Base-by-base conservation (phyloP, 2,888 invertebrate species). In the Plutella xylostella region DNA sequence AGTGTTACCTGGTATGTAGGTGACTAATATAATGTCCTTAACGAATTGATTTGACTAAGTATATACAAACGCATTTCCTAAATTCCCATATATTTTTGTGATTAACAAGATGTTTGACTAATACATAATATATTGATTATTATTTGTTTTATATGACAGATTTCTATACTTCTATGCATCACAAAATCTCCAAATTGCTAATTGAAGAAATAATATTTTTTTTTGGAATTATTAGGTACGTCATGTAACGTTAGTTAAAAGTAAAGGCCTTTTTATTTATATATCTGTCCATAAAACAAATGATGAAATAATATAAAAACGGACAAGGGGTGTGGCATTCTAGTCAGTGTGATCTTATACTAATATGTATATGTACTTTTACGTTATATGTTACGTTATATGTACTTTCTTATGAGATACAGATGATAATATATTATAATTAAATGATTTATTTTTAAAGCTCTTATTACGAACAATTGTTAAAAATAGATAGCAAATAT, bases 241-340 rank as follows among this genome's bases (percentile, higher is more conserved):
- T 25, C 25, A 25, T 25, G 9, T 11, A 7, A 11, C 11, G 5
- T 33, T 33, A 14, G 17, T n/a, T 6, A 9, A 3, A 33, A 33
- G 14, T 33, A 33, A n/a, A n/a, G n/a, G n/a, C n/a, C n/a, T n/a
- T n/a, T n/a, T n/a, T n/a, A n/a, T n/a, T n/a, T n/a, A n/a, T n/a
- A n/a, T n/a, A n/a, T n/a, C n/a, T n/a, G n/a, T n/a, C n/a, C n/a
- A n/a, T n/a, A n/a, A n/a, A n/a, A 7, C n/a, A 33, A 33, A 33
- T 33, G 9, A 33, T 14, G 14, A 9, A 33, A 7, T 12, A 33
- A 33, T 22, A 21, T 20, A 46, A 60, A 63, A 70, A 58, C 79
- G 75, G 82, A 77, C 73, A 73, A 79, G 65, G 82, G 80, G 82
- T 82, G 82, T 80, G 82, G 67, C 74, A 77, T 62, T 82, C 82